Percentiles rank a stretch among this genome's conserved stretches.
phyloP scores from a whole-genome alignment of 2,113 vertebrate genomes.

The Corythornis madagascariensis region DNA sequence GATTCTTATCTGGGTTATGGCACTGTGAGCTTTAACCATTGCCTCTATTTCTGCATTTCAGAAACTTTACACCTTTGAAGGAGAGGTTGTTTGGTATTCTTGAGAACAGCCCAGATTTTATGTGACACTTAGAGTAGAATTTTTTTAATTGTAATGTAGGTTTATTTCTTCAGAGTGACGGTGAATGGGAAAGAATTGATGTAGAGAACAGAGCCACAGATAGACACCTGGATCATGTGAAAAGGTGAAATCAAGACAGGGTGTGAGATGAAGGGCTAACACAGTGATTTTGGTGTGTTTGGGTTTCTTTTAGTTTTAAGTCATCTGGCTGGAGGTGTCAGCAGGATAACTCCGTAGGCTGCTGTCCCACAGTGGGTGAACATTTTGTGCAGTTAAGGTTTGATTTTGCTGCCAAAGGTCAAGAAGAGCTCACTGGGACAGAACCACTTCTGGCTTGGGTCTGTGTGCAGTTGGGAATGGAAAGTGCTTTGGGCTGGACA shows the following conservation, averaged over 20 bases:
- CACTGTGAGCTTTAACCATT: background rate
- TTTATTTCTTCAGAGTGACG: background rate
- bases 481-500: accelerated
- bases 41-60: background rate
- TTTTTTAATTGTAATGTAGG: too few relatives aligned
- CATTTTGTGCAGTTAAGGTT: too few relatives aligned
- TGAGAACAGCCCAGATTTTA: background rate
- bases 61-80: background rate
- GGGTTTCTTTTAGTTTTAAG: background rate
- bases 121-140: background rate
- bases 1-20: background rate
- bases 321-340: background rate
- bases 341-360: background rate
- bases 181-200: background rate
- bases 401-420: background rate
- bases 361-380: background rate
- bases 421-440: background rate
- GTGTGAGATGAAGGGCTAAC: background rate
- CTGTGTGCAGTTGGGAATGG: accelerated
- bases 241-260: background rate
- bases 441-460: accelerated
- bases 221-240: accelerated
- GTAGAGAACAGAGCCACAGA: background rate
- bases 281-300: background rate
- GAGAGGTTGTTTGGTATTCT: background rate